Conservation (phyloP, 2,888 invertebrate species). For the Acrobasis suavella region DNA sequence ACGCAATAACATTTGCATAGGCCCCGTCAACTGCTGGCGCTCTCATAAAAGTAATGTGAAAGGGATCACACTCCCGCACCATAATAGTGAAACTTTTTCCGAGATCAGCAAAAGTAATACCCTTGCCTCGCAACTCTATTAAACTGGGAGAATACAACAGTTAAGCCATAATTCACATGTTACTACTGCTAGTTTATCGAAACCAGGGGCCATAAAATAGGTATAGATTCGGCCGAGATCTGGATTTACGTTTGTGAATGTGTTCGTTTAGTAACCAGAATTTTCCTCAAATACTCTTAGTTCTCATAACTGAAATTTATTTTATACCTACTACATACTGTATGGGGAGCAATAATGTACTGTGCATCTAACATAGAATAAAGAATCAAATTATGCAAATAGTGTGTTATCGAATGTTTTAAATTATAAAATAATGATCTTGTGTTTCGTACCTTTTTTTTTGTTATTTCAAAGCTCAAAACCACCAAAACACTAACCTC, state of each 20-base stretch:
- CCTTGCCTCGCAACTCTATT: constrained; percentile 51
- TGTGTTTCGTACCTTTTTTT: too few species aligned
- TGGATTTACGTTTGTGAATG: constrained; percentile 11
- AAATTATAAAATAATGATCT: too few species aligned
- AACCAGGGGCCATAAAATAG: constrained; percentile 10
- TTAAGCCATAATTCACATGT: constrained; percentile 18
- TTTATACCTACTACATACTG: too few species aligned
- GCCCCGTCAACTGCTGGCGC: constrained; percentile 65
- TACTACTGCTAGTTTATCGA: constrained; percentile 6
- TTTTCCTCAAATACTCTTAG: not conserved
- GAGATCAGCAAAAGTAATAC: constrained; percentile 65
- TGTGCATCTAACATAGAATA: too few species aligned
- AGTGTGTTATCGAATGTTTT: too few species aligned
- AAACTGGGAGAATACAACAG: constrained; percentile 30
- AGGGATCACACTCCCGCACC: constrained; percentile 65
- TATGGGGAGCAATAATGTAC: too few species aligned
- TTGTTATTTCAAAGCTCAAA: too few species aligned
- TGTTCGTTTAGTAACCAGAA: not conserved
- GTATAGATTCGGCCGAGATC: constrained; percentile 5
- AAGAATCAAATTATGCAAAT: too few species aligned
- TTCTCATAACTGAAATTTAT: not conserved
- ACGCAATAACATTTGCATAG: constrained; percentile 76
- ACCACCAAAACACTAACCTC: too few species aligned
- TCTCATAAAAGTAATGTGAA: constrained; percentile 70
- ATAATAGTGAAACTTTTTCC: constrained; percentile 65